These are phyloP conservation scores for Pocillopora damicornis DNA, from an alignment of 64 coral and sea anemone species.

Conservation along the genomic window DNA sequence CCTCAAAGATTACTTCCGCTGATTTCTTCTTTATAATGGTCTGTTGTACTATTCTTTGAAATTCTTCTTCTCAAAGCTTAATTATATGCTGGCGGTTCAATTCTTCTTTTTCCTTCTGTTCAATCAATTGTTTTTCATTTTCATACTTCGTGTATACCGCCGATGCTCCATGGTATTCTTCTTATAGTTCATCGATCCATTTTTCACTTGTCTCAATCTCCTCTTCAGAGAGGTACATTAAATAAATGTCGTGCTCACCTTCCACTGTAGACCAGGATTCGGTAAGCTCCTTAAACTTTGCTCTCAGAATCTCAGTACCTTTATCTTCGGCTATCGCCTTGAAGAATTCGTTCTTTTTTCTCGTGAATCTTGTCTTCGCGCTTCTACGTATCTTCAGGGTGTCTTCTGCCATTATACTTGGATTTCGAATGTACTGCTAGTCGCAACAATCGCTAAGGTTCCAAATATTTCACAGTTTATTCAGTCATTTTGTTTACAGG, in stretches of 20 bases:
- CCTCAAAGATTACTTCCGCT: too few relatives aligned
- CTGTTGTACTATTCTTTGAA: constrained; percentile 21
- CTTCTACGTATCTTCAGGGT: constrained; percentile 11
- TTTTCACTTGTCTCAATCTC: constrained; percentile 29
- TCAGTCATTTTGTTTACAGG: constrained; percentile 14
- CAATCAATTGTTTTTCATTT: constrained; percentile 20
- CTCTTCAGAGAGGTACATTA: constrained; percentile 10
- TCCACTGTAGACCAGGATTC: constrained; percentile 11
- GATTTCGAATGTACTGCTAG: neutral
- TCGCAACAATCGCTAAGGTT: neutral
- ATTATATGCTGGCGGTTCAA: constrained; percentile 14
- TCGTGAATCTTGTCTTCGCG: constrained; percentile 23
- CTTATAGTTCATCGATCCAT: constrained; percentile 40
- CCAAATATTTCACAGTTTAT: constrained; percentile 5
- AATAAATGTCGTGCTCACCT: constrained; percentile 54
- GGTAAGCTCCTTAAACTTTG: constrained; percentile 37
- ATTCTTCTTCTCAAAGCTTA: constrained; percentile 8
- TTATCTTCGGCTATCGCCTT: neutral
- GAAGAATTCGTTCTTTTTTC: constrained; percentile 36
- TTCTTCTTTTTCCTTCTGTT: constrained; percentile 16
- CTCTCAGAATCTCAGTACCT: neutral
- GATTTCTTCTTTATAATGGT: constrained; percentile 16
- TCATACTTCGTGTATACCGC: constrained; percentile 23
- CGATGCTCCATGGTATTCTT: constrained; percentile 34
- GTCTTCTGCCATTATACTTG: constrained; percentile 19